Base-by-base conservation (phyloP, 2,888 invertebrate species). In the Drosophila recens region DNA sequence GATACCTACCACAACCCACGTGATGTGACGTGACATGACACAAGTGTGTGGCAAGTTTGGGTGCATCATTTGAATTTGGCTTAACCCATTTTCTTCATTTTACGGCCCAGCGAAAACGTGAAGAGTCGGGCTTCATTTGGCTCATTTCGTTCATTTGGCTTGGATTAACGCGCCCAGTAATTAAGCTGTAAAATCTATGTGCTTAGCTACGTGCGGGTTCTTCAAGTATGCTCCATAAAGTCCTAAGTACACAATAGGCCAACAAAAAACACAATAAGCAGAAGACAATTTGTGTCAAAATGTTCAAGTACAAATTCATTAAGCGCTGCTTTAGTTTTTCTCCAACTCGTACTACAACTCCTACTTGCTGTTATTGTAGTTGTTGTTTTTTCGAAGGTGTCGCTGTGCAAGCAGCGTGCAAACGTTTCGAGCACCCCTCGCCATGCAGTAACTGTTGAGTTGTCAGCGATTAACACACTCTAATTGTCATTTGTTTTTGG, bases 181-280 rank as follows among this genome's bases (percentile, higher is more conserved):
- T 85, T 85, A 88, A 83, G 89, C 83, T 88, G 84, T 86, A 76
- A 83, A 86, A 72, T 73, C 80, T 79, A 87, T 67, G 79, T 75
- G 54, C n/a, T 38, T 64, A 48, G 54, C 23, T 56, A 80, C 69
- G 79, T 87, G 84, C 59, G 59, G 68, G 45, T 54, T 68, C 58
- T 65, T 67, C 62, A 71, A 80, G 66, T 57, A 63, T 75, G 56
- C 62, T 56, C 57, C 61, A 61, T 80, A 86, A 74, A 74, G 81
- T 86, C 87, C 87, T 86, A 82, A 82, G 83, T 77, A 86, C 83
- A 82, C 75, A 75, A 72, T 67, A 49, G 45, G 42, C 52, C 53
- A 51, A 46, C 46, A 23, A 23, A 13, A 11, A 4, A 5, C 20
- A n/a, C 27, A 40, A 36, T 15, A 38, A 17, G 13, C 4, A 34